A percentile compares a stretch with the other conserved stretches of the same genome.
Conservation (phyloP, 2,888 invertebrate species). For the Cheilosia vernalis region DNA sequence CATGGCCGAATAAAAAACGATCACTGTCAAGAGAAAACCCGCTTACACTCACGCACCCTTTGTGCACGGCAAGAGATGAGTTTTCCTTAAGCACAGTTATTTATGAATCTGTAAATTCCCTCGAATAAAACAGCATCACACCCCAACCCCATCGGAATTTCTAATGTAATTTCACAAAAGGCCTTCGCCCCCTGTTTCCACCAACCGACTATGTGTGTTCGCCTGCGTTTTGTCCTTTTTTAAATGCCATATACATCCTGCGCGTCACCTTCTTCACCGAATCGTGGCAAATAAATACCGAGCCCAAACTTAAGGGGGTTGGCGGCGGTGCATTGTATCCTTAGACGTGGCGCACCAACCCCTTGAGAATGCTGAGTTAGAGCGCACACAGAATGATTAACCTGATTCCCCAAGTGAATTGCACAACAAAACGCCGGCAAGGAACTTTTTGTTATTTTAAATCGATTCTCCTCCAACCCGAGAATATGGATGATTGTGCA, state of each 20-base stretch:
- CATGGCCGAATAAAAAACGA: conserved; percentile 71
- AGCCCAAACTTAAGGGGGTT: conserved; percentile 14
- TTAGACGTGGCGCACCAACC: conserved; percentile 28
- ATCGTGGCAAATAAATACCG: conserved; percentile 44
- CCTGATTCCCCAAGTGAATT: conserved; percentile 77
- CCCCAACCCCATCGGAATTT: conserved; percentile 73
- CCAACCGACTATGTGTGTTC: conserved; percentile 7
- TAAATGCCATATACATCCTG: conserved; percentile 55
- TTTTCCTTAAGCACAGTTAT: conserved; percentile 73
- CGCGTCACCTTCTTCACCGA: conserved; percentile 32
- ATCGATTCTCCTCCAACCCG: conserved; percentile 53
- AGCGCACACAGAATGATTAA: conserved; percentile 74
- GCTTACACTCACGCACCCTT: neutral
- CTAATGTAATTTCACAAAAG: conserved; percentile 75
- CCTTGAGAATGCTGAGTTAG: conserved; percentile 65
- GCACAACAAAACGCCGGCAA: conserved; percentile 51
- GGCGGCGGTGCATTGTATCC: conserved; percentile 27
- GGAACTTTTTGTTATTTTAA: conserved; percentile 69
- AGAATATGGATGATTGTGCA: conserved; percentile 61
- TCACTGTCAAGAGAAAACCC: conserved; percentile 42
- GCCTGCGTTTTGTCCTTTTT: conserved; percentile 71
- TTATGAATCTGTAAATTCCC: conserved; percentile 78
- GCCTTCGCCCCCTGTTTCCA: conserved; percentile 42
- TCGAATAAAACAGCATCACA: conserved; percentile 71
- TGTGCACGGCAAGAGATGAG: conserved; percentile 4